Conservation (phyloP, 1,140 invertebrate species). For the Phymorhynchus buccinoides region DNA sequence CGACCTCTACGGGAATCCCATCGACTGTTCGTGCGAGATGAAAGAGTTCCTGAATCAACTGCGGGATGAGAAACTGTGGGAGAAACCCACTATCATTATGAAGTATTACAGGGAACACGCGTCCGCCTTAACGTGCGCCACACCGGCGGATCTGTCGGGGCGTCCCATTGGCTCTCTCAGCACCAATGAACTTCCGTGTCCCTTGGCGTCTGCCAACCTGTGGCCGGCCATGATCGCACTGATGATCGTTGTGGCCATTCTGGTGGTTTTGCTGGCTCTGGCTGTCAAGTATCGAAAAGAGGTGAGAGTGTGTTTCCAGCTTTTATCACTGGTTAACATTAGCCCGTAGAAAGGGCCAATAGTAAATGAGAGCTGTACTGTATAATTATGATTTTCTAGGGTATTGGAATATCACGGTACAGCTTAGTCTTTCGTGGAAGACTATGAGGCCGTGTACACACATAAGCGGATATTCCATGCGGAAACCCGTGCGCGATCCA, state of each 20-base stretch:
- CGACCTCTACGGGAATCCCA: slow-evolving; percentile 41
- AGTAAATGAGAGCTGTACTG: too few species aligned
- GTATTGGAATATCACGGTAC: too few species aligned
- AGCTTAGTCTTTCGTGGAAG: too few species aligned
- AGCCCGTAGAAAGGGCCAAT: too few species aligned
- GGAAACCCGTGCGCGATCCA: too few species aligned
- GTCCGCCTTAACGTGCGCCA: slow-evolving; percentile 11
- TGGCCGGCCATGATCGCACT: slow-evolving; percentile 6
- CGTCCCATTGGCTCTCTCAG: not conserved
- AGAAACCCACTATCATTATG: not conserved
- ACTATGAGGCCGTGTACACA: too few species aligned
- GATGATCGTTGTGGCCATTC: not conserved
- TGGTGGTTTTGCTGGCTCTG: slow-evolving; percentile 18
- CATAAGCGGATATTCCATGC: too few species aligned
- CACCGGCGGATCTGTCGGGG: not conserved
- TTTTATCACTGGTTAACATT: too few species aligned
- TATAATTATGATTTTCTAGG: too few species aligned
- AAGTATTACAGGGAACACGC: slow-evolving; percentile 26
- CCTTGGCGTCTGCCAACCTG: not conserved
- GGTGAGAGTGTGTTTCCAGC: not conserved
- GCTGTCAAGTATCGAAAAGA: slow-evolving; percentile 29
- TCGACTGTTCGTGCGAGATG: slow-evolving; percentile 39
- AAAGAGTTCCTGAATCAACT: not conserved
- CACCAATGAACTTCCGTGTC: slow-evolving; percentile 1
- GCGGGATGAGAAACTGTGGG: slow-evolving; percentile 5